Evolutionary conservation across 2,888 invertebrate species (phyloP), one percentile per base, ranked within the genome.

Genomic region (Athalia rosae): DNA sequence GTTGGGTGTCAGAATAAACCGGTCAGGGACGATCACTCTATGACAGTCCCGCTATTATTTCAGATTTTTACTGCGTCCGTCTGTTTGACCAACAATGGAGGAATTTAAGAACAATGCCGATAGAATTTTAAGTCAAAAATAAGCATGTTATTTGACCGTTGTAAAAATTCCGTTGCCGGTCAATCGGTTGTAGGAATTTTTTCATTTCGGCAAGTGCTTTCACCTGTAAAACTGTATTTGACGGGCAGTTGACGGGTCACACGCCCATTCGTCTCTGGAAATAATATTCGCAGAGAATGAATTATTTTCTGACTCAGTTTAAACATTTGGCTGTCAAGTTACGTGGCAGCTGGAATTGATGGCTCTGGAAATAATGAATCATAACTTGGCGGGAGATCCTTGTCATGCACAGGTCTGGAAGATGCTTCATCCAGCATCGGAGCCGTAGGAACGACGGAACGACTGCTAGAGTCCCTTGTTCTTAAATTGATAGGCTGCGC

Each of bases 381-480:
- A 80, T 92, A 92, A 58, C 92, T 91, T 5, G 92, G 92, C 2
- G 92, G 92, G 77, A 92, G 85, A 87, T 92, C 92, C 82, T 92
- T 92, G 81, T 92, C 91, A 9, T 88, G 88, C 9, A 89, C 88
- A 3, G 87, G 82, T 7, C 89, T 82, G 15, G 89, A 82, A 28
- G 88, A 85, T 1, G 87, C 85, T 1, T 90, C 86, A 79, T 89
- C 87, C 11, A 89, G 78, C 88, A 89, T 88, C 3, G 89, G 90
- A 4, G 90, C 89, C 1, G 89, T 83, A 4, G 89, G 82, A 9
- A 87, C 83, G 64, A 82, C 85, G 78, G 86, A 81, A 76, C 87
- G 86, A 59, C 84, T 86, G 3, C 84, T 79, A 6, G 81, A 79
- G 7, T 83, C 82, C 13, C 85, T 86, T 7, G 85, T 81, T 53